Evolutionary conservation across 2,797 vertebrate species (phyloP).

Genomic region (Glyptemys insculpta): DNA sequence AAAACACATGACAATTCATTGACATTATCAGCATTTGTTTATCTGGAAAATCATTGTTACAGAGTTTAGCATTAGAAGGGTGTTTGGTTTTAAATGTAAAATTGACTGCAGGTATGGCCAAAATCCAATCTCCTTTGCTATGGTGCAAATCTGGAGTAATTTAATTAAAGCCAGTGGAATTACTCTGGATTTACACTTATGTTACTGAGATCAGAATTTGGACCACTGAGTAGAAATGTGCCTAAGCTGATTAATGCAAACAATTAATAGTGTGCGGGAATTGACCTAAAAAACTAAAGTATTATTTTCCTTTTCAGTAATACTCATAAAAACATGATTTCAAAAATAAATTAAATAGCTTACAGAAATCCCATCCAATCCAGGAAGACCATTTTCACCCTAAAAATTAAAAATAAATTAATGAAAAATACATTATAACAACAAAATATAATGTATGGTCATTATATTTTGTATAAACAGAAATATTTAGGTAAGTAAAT

Average conservation of each 20-base stretch:
- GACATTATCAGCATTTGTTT: neutral
- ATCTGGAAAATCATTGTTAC: neutral
- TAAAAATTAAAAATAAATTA: slow-evolving; percentile 66
- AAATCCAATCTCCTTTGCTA: neutral
- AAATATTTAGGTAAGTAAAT: neutral
- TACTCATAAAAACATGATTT: neutral
- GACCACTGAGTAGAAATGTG: neutral
- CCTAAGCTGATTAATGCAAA: neutral
- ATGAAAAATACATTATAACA: neutral
- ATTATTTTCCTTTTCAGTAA: neutral
- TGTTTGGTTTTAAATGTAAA: slow-evolving; percentile 1
- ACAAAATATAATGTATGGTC: neutral
- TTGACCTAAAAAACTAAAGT: neutral
- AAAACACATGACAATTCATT: neutral
- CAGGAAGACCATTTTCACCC: slow-evolving; percentile 84
- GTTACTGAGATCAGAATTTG: neutral
- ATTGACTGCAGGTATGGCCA: neutral
- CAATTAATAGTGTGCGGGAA: neutral
- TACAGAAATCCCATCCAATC: slow-evolving; percentile 85
- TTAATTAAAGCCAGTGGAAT: neutral
- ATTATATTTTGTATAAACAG: neutral
- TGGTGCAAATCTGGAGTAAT: neutral
- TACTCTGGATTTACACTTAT: neutral
- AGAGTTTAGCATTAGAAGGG: neutral
- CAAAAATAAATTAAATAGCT: slow-evolving; percentile 69